phyloP scores from a whole-genome alignment of 2,888 invertebrate genomes.

The Zhengitettix transpicula region DNA sequence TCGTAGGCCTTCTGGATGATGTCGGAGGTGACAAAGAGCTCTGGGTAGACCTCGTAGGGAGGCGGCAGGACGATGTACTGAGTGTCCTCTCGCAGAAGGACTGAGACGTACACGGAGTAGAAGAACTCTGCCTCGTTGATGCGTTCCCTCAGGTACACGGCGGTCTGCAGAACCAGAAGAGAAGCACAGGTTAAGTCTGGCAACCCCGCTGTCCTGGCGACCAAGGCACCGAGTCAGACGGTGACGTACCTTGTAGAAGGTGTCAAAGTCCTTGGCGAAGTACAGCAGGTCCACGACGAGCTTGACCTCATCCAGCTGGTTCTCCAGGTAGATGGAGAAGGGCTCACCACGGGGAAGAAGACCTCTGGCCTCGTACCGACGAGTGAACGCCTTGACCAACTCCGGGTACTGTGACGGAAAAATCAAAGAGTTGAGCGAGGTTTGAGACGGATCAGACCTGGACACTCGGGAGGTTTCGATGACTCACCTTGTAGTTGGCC shows the following conservation, averaged over 20 bases:
- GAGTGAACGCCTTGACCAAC: background rate
- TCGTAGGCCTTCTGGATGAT: conserved; percentile 32
- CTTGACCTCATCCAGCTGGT: conserved; percentile 31
- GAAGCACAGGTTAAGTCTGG: background rate
- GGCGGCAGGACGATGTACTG: conserved; percentile 42
- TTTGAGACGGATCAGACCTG: background rate
- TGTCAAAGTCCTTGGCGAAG: conserved; percentile 41
- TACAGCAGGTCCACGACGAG: conserved; percentile 36
- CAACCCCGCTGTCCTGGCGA: background rate
- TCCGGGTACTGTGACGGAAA: background rate
- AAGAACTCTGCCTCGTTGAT: conserved; percentile 47
- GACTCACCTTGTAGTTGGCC: conserved; percentile 29
- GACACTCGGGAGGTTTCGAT: no score
- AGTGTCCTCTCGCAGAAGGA: conserved; percentile 39
- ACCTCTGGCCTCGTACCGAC: background rate
- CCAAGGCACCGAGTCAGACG: background rate
- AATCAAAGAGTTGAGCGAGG: background rate
- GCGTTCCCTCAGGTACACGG: conserved; percentile 45
- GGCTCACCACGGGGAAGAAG: conserved; percentile 30
- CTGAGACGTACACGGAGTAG: conserved; percentile 41
- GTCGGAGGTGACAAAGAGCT: conserved; percentile 42
- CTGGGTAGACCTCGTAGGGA: conserved; percentile 48
- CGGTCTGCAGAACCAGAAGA: conserved; percentile 25
- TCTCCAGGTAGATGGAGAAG: conserved; percentile 28
- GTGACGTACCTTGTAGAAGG: conserved; percentile 30